Conservation (phyloP, 2,888 invertebrate genomes). For the Schrankia costaestrigalis region DNA sequence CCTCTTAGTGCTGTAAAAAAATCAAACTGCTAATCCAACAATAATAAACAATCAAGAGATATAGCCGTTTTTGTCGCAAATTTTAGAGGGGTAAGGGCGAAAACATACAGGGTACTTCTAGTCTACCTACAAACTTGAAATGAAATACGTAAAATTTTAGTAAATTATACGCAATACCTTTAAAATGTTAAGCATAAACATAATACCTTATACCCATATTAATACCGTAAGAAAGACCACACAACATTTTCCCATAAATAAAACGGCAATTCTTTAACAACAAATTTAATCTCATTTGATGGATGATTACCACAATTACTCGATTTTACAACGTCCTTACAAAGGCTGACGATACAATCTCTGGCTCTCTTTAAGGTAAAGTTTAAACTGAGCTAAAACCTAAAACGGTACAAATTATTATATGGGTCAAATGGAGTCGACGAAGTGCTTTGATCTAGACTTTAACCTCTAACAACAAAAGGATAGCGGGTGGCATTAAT, state of each 20-base stretch:
- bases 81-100: too few relatives aligned
- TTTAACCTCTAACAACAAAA: constrained; percentile 47
- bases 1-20: too few relatives aligned
- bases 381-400: constrained; percentile 4
- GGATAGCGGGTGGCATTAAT: constrained; percentile 12
- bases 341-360: constrained; percentile 23
- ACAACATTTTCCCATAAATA: constrained; percentile 3
- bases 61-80: too few relatives aligned
- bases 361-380: constrained; percentile 18
- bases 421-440: constrained; percentile 29
- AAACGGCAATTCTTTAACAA: constrained; percentile 4
- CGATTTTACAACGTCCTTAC: constrained; percentile 2
- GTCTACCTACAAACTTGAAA: too few relatives aligned
- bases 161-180: too few relatives aligned
- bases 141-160: too few relatives aligned
- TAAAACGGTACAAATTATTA: constrained; percentile 33
- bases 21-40: too few relatives aligned
- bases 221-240: constrained; percentile 1
- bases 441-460: constrained; percentile 34
- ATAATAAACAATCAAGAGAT: too few relatives aligned
- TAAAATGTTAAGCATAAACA: neutral
- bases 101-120: too few relatives aligned
- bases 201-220: neutral
- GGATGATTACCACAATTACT: constrained; percentile 8
- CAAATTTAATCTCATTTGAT: constrained; percentile 6